Percentiles rank a stretch among this genome's conserved stretches.
Evolutionary conservation across 2,797 vertebrate genomes (phyloP).

Genomic region (Parauchenoglanis ngamensis): DNA sequence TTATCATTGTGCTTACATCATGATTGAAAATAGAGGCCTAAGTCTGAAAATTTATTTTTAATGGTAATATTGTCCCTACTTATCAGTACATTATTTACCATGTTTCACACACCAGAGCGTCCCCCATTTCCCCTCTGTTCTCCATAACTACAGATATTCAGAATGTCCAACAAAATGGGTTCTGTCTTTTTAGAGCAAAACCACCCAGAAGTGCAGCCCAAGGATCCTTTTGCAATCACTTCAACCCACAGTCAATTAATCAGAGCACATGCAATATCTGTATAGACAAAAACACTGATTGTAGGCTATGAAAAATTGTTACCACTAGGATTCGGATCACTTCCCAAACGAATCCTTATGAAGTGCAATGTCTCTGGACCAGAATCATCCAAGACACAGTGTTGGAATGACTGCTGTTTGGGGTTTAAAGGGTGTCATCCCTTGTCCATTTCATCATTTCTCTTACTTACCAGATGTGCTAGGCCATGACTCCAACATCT

Average conservation of each 20-base stretch:
- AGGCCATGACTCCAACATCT: constrained; percentile 6
- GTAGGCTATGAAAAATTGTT: background rate
- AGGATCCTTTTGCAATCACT: background rate
- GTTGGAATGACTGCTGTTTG: constrained; percentile 33
- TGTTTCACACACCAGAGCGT: background rate
- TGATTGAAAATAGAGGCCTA: background rate
- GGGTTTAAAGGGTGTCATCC: constrained; percentile 10
- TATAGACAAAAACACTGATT: background rate
- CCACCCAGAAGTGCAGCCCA: constrained; percentile 2
- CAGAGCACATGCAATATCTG: constrained; percentile 23
- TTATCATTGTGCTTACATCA: background rate
- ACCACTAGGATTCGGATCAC: background rate
- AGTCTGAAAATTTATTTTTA: background rate
- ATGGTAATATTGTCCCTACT: background rate
- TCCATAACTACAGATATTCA: constrained; percentile 12
- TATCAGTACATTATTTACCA: background rate
- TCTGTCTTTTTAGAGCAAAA: constrained; percentile 17
- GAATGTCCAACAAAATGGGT: background rate
- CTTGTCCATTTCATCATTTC: constrained; percentile 14
- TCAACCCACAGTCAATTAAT: constrained; percentile 27
- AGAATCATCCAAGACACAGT: constrained; percentile 25
- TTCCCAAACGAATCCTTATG: constrained; percentile 26
- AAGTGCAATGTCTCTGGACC: constrained; percentile 30
- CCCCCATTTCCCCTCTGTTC: background rate
- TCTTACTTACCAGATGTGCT: constrained; percentile 21